A percentile compares a stretch with the other conserved stretches of the same genome.
phyloP scores from a whole-genome alignment of 2,888 invertebrate species.

The Sarcophaga caerulescens region DNA sequence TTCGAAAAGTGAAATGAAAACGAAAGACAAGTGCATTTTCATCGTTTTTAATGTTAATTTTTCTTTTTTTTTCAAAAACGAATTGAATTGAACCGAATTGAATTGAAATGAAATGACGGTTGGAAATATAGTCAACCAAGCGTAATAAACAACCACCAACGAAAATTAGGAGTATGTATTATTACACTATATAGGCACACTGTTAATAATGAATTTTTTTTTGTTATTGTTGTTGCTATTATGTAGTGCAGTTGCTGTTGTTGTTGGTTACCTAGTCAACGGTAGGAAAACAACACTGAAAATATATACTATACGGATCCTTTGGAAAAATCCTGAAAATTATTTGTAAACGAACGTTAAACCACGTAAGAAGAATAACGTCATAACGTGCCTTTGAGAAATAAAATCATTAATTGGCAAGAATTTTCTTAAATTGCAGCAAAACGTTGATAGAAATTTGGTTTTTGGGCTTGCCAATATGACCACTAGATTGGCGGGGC shows the following conservation, averaged over 20 bases:
- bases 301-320: constrained; percentile 64
- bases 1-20: constrained; percentile 2
- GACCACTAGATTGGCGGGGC: constrained; percentile 63
- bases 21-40: constrained; percentile 64
- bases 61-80: constrained; percentile 26
- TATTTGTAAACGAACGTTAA: constrained; percentile 63
- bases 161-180: constrained; percentile 53
- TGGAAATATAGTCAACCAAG: constrained; percentile 56
- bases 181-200: constrained; percentile 46
- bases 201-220: constrained; percentile 28
- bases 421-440: background rate
- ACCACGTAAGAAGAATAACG: constrained; percentile 62
- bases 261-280: constrained; percentile 66
- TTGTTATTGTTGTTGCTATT: constrained; percentile 20
- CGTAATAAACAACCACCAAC: constrained; percentile 65
- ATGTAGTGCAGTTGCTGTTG: constrained; percentile 6
- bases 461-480: constrained; percentile 26
- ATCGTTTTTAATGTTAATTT: constrained; percentile 40
- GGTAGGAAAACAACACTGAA: constrained; percentile 59
- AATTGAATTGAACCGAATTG: constrained; percentile 56
- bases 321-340: constrained; percentile 64
- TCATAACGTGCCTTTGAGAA: constrained; percentile 14
- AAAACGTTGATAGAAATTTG: background rate
- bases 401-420: background rate
- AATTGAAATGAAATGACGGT: constrained; percentile 59